These are phyloP conservation scores for Siniperca chuatsi DNA, from an alignment of 2,113 vertebrate species.

Conservation along the genomic window DNA sequence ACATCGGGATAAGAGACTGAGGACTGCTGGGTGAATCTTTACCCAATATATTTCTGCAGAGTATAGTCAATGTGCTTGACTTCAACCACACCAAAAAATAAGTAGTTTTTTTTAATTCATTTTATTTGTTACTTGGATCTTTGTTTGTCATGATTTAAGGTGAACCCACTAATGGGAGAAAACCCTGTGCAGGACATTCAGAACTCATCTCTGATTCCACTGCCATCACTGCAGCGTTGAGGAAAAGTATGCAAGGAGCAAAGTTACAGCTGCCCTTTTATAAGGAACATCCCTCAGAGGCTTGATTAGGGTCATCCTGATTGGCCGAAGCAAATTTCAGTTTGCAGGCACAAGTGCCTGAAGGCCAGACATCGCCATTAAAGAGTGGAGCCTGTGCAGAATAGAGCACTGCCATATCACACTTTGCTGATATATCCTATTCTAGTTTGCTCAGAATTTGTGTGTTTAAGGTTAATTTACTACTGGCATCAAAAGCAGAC, in stretches of 20 bases:
- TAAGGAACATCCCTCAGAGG: neutral
- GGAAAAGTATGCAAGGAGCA: neutral
- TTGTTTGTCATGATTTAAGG: neutral
- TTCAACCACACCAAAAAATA: neutral
- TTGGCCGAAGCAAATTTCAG: slow-evolving; percentile 2
- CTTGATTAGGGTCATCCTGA: slow-evolving; percentile 9
- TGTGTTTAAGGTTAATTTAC: slow-evolving; percentile 13
- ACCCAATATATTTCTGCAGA: neutral
- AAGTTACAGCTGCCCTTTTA: slow-evolving; percentile 16
- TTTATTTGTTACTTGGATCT: neutral
- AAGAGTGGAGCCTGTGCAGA: neutral
- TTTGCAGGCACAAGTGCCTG: neutral
- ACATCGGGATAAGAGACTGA: neutral
- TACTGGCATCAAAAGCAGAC: neutral
- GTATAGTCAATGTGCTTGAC: neutral
- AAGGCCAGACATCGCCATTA: slow-evolving; percentile 23
- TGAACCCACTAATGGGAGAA: neutral
- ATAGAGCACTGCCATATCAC: neutral
- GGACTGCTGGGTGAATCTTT: neutral
- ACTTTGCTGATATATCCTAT: slow-evolving; percentile 5
- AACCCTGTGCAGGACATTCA: neutral
- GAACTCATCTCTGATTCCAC: slow-evolving; percentile 15
- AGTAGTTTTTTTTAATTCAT: neutral
- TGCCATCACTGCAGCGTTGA: slow-evolving; percentile 10
- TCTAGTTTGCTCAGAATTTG: neutral